Percentiles rank a stretch among this genome's conserved stretches.
Evolutionary conservation across 2,797 vertebrate species (phyloP).

Genomic region (Scolopax rusticola): DNA sequence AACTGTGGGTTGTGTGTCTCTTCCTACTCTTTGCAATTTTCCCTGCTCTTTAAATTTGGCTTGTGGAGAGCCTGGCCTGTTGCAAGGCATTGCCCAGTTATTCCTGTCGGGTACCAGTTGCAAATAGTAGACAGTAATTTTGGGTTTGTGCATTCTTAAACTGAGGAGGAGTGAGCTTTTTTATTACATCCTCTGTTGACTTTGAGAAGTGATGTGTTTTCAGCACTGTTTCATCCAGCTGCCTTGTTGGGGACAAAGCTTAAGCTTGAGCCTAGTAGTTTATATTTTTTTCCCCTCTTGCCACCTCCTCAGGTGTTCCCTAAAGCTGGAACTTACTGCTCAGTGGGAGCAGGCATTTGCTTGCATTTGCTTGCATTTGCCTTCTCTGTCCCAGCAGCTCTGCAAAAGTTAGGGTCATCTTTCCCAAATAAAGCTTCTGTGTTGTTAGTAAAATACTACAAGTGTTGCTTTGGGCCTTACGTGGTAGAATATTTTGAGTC

Average conservation of each 20-base stretch:
- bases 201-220: background rate
- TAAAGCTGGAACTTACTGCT: background rate
- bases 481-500: background rate
- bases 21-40: background rate
- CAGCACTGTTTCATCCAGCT: background rate
- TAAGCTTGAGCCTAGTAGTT: background rate
- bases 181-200: background rate
- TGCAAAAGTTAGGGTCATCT: background rate
- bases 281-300: background rate
- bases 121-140: background rate
- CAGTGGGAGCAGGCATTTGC: background rate
- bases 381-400: background rate
- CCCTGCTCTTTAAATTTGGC: background rate
- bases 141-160: background rate
- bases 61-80: background rate
- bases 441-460: background rate
- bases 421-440: background rate
- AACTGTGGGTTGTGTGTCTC: background rate
- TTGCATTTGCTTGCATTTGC: background rate
- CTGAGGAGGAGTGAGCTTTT: background rate
- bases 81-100: background rate
- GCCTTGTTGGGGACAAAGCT: background rate
- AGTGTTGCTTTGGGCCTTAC: background rate
- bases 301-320: background rate
- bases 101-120: background rate